Conservation (phyloP, 53 echinoderm and acorn worm genomes). For the Zoroaster sp. region DNA sequence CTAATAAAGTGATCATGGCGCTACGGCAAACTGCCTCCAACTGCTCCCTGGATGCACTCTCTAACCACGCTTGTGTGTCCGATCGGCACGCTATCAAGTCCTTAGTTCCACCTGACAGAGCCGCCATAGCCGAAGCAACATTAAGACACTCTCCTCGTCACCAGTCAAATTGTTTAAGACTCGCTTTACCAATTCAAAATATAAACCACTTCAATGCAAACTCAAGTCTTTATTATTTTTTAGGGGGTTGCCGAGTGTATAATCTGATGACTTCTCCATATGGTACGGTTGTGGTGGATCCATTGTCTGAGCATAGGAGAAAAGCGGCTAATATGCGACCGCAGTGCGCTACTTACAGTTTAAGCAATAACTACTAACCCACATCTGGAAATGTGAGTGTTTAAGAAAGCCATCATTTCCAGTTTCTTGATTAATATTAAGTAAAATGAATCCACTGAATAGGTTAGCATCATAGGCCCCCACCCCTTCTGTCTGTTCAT, state of each 20-base stretch:
- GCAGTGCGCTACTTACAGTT: neutral
- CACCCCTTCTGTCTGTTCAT: neutral
- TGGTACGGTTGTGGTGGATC: neutral
- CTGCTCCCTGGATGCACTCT: slow-evolving; percentile 20
- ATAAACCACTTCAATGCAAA: slow-evolving; percentile 1
- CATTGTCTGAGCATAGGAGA: slow-evolving; percentile 9
- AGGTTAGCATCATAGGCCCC: neutral
- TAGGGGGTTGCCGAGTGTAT: neutral
- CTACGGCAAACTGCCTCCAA: slow-evolving; percentile 29
- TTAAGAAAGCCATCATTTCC: slow-evolving; percentile 63
- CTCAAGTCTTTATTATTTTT: slow-evolving; percentile 11
- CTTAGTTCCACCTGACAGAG: slow-evolving; percentile 52
- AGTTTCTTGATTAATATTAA: slow-evolving; percentile 32
- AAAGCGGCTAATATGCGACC: neutral
- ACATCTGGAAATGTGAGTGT: slow-evolving; percentile 53
- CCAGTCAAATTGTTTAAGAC: neutral
- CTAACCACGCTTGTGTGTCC: slow-evolving; percentile 29
- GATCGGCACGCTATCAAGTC: slow-evolving; percentile 52
- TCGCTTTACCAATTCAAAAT: neutral
- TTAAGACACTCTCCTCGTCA: neutral
- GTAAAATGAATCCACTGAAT: slow-evolving; percentile 44
- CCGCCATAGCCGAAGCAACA: neutral
- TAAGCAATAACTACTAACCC: slow-evolving; percentile 38
- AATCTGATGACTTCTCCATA: slow-evolving; percentile 26
- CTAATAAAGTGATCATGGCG: slow-evolving; percentile 53